phyloP scores from a whole-genome alignment of 1,140 invertebrate genomes.

The Drosophila funebris region DNA sequence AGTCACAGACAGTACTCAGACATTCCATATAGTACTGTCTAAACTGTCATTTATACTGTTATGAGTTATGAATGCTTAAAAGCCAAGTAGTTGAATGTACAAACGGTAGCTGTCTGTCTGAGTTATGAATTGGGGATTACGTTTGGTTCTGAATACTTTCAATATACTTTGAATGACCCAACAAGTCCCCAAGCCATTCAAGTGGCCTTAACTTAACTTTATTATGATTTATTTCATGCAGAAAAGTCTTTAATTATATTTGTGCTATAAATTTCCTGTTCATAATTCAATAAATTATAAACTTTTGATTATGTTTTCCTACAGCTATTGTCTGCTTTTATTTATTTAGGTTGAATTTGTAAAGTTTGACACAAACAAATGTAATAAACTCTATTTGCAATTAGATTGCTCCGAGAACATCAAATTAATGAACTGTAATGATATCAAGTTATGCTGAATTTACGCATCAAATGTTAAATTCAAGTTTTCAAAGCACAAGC shows the following conservation, averaged over 20 bases:
- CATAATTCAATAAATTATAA: too few relatives aligned
- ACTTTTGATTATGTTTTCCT: too few relatives aligned
- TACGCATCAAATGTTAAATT: background rate
- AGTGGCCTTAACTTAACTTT: too few relatives aligned
- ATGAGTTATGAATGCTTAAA: conserved; percentile 20
- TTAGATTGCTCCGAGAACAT: background rate
- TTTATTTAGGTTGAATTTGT: too few relatives aligned
- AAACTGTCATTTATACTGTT: conserved; percentile 5
- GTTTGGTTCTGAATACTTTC: background rate
- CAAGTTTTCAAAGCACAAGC: background rate
- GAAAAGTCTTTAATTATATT: too few relatives aligned
- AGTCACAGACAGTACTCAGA: background rate
- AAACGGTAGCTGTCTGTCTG: conserved; percentile 5
- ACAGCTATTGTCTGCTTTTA: too few relatives aligned
- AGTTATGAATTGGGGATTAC: conserved; percentile 23
- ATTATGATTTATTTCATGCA: too few relatives aligned
- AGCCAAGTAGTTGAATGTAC: conserved; percentile 2
- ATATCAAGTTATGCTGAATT: background rate
- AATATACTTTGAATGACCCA: background rate
- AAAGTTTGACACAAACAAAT: too few relatives aligned
- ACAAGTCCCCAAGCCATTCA: background rate
- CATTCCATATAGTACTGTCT: conserved; percentile 1
- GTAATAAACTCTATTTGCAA: background rate
- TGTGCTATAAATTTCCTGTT: too few relatives aligned
- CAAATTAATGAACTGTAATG: background rate